Conservation (phyloP, 2,797 vertebrate species). For the Oreochromis mossambicus region DNA sequence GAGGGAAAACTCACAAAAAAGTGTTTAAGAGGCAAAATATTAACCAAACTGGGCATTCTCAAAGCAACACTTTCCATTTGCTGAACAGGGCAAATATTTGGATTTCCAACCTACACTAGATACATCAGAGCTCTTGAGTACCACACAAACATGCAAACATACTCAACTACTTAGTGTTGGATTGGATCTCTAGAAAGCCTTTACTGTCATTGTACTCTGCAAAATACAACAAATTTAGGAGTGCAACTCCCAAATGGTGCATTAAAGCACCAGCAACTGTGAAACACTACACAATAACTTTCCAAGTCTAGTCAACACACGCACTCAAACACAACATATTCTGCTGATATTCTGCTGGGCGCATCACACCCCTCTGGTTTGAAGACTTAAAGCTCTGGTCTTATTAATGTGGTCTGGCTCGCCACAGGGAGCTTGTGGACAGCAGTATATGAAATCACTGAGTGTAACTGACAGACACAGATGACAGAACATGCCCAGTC, state of each 20-base stretch:
- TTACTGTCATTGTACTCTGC: neutral
- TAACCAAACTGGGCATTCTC: neutral
- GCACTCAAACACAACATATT: neutral
- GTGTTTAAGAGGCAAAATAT: neutral
- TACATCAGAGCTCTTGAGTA: neutral
- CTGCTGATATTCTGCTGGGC: neutral
- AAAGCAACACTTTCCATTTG: neutral
- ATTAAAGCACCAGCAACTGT: neutral
- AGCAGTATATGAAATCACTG: neutral
- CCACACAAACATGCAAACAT: neutral
- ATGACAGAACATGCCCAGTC: conserved; percentile 27
- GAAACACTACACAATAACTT: neutral
- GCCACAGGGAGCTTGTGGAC: neutral
- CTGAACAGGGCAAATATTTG: neutral
- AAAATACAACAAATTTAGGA: neutral
- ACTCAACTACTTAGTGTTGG: neutral
- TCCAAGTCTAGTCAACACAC: neutral
- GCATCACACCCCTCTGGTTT: neutral
- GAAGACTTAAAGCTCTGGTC: neutral
- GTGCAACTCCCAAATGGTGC: neutral
- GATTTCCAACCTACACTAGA: neutral
- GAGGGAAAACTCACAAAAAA: neutral
- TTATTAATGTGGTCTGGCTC: neutral
- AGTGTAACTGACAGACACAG: conserved; percentile 37
- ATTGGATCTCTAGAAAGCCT: neutral